Base-by-base conservation (phyloP, 1,140 invertebrate genomes). In the Tetranychus urticae region DNA sequence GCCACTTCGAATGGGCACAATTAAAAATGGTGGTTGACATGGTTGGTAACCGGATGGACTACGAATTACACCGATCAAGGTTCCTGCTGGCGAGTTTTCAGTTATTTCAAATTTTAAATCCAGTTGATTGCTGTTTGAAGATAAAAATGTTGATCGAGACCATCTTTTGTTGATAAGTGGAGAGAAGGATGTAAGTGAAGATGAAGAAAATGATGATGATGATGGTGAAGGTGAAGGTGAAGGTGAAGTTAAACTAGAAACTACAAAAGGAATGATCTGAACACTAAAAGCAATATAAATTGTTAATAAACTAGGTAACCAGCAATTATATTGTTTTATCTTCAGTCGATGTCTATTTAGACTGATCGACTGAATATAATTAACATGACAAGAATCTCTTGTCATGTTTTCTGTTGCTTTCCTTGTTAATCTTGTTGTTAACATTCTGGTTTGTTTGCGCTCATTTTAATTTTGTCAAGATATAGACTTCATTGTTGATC, bases 61-160 rank as follows among this genome's bases (percentile, higher is more conserved):
- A 1, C 82, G 83, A 64, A 91, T 88, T 69, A 82, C 84, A 13
- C 87, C 88, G 58, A 93, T 85, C 57, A 83, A 78, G 47, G 86
- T 86, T 50, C 85, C 85, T n/a, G 85, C 77, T 6, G 82, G 80
- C 36, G 84, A 84, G 61, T 85, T 85, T 73, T 92, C 88, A 54
- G 82, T 83, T 45, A 91, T 80, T 69, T 88, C 83, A 68, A 91
- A 81, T 71, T 52, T 52, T 52, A 52, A 23, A 8, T 52, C 50
- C 50, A 52, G 23, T 52, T 6, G 31, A 52, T 52, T 52, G 50
- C 2, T 31, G 13, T 52, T 7, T 4, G 31, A n/a, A n/a, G n/a
- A 23, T 52, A 33, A 6, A n/a, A 8, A 23, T n/a, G n/a, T 2
- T 23, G n/a, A 52, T 52, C n/a, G 5, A 4, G 50, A 52, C 31